Conservation (phyloP, 1,140 invertebrate species). For the Neotoxoptera formosana region DNA sequence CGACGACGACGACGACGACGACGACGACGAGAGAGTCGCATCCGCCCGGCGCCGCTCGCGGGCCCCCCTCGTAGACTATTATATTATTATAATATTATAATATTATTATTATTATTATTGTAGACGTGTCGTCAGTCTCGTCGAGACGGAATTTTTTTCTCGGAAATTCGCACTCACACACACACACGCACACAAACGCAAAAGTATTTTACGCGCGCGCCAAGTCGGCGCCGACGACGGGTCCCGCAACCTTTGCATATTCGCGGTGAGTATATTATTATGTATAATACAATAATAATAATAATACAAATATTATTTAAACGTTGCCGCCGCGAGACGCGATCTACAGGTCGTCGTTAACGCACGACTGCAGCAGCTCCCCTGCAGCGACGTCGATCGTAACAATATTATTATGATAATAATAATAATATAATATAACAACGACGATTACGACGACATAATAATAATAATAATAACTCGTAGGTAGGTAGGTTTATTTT, state of each 20-base stretch:
- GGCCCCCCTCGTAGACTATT: not conserved
- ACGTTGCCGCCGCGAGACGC: too few species aligned
- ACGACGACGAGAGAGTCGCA: not conserved
- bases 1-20: not conserved
- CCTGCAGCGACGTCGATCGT: too few species aligned
- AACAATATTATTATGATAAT: not conserved
- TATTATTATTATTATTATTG: too few species aligned
- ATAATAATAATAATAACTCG: too few species aligned
- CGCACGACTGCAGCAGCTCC: too few species aligned
- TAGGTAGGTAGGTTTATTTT: too few species aligned
- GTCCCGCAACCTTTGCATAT: not conserved
- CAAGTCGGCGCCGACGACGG: not conserved
- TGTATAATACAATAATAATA: not conserved
- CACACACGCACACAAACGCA: not conserved
- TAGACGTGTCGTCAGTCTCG: not conserved
- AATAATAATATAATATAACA: too few species aligned
- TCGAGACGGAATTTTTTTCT: not conserved
- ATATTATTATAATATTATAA: too few species aligned
- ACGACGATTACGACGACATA: too few species aligned
- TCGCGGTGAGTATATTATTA: constrained; percentile 3
- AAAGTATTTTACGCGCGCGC: not conserved
- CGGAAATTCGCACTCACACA: not conserved
- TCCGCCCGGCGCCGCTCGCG: not conserved
- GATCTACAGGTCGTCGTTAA: not conserved
- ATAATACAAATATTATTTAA: not conserved